Evolutionary conservation across 2,113 vertebrate genomes (phyloP).

Genomic region (Dromas ardeola): DNA sequence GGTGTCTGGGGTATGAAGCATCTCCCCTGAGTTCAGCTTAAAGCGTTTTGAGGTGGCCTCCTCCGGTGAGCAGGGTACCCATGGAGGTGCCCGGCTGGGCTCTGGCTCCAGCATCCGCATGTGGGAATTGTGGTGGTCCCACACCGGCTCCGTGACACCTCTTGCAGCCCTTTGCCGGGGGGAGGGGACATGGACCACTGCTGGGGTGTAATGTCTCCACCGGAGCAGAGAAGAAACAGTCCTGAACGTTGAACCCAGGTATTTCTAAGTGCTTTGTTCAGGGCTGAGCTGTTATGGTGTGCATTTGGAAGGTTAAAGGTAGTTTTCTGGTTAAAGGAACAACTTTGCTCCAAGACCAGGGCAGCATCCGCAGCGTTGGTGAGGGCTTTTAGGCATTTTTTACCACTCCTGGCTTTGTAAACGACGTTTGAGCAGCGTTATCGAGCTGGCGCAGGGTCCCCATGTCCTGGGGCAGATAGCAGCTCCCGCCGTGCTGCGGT

Average conservation of each 20-base stretch:
- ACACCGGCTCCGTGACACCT: accelerated
- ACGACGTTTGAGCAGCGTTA: accelerated
- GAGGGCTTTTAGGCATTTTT: background rate
- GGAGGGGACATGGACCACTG: accelerated
- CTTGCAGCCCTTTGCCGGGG: accelerated
- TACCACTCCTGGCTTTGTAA: background rate
- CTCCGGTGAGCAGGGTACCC: accelerated
- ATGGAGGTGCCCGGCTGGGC: background rate
- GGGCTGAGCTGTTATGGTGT: background rate
- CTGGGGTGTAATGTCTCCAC: background rate
- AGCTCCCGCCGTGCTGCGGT: background rate
- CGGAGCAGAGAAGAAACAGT: accelerated
- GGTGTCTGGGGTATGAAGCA: background rate
- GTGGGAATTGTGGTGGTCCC: background rate
- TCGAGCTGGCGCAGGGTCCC: background rate
- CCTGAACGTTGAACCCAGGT: accelerated
- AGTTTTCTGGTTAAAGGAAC: background rate
- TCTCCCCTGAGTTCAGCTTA: background rate
- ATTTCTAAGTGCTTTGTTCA: accelerated
- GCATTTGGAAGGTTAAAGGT: background rate
- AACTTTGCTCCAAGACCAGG: background rate
- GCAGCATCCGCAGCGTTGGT: background rate
- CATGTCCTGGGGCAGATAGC: background rate
- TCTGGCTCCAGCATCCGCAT: background rate
- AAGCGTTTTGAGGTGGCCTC: background rate